These are phyloP conservation scores for Catostylus mosaicus DNA, from an alignment of 30 jellyfish, hydroid and myxozoan genomes.

Conservation along the genomic window DNA sequence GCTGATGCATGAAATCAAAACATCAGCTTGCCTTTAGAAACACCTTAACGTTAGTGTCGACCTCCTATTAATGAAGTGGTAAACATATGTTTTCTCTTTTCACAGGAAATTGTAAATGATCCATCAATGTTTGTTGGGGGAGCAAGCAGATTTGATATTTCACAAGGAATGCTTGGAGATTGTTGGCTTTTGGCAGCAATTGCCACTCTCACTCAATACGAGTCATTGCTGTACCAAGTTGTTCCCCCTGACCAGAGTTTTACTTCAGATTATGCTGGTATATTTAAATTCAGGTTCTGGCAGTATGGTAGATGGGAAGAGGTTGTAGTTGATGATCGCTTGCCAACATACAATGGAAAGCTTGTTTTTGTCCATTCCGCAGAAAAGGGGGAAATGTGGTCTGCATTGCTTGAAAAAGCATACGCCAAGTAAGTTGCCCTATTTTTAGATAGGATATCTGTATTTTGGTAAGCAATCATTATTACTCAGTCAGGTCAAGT, in stretches of 20 bases:
- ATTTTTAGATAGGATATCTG: too few relatives aligned
- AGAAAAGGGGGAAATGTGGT: conserved; percentile 93
- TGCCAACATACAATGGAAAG: conserved; percentile 90
- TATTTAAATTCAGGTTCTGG: conserved; percentile 92
- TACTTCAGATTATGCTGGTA: conserved; percentile 83
- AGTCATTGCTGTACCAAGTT: conserved; percentile 86
- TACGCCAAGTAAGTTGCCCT: conserved; percentile 96
- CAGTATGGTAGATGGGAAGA: conserved; percentile 98
- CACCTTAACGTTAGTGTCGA: too few relatives aligned
- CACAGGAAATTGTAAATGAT: conserved; percentile 77
- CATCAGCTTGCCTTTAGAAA: too few relatives aligned
- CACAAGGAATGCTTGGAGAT: conserved; percentile 99
- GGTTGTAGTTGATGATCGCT: conserved; percentile 95
- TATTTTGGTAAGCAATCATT: too few relatives aligned
- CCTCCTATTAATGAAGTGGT: not conserved
- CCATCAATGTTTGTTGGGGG: conserved; percentile 98
- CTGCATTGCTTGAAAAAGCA: conserved; percentile 95
- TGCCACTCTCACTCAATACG: conserved; percentile 89
- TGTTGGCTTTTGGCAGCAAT: conserved; percentile 99
- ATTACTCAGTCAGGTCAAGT: too few relatives aligned
- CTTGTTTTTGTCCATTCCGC: conserved; percentile 96
- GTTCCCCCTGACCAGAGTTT: conserved; percentile 94
- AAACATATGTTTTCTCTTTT: not conserved
- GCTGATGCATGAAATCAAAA: too few relatives aligned
- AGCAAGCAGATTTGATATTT: conserved; percentile 96